A percentile compares a stretch with the other conserved stretches of the same genome.
Evolutionary conservation across 1,140 invertebrate species (phyloP).

Genomic region (Tetragonula clypearis): DNA sequence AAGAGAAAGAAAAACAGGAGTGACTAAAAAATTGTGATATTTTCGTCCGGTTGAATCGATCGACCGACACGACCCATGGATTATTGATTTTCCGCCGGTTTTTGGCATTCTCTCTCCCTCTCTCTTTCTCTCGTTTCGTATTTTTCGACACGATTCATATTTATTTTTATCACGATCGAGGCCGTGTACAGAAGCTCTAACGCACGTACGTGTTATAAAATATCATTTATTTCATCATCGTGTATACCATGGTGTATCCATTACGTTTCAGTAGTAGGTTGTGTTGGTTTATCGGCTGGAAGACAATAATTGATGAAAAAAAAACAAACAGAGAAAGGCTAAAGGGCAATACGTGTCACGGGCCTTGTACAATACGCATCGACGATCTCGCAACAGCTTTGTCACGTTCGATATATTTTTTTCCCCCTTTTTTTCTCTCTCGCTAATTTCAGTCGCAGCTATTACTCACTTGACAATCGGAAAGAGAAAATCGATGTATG

Average conservation of each 20-base stretch:
- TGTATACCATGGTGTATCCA: background rate
- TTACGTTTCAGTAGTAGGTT: conserved; percentile 33
- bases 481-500: background rate
- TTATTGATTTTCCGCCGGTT: background rate
- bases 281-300: conserved; percentile 51
- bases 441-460: conserved; percentile 7
- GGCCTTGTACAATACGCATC: conserved; percentile 55
- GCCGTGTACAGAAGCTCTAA: background rate
- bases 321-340: conserved; percentile 51
- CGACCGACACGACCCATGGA: conserved; percentile 51
- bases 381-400: conserved; percentile 63
- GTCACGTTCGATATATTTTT: background rate
- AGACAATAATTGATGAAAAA: conserved; percentile 47
- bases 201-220: background rate
- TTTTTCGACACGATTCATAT: background rate
- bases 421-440: background rate
- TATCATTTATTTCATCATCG: conserved; percentile 24
- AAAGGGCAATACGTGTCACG: conserved; percentile 68
- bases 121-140: background rate
- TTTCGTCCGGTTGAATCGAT: conserved; percentile 33
- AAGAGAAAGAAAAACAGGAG: conserved; percentile 2
- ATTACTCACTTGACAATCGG: background rate
- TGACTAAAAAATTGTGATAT: conserved; percentile 39
- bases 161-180: background rate
- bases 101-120: background rate